A percentile compares a stretch with the other conserved stretches of the same genome.
Conservation (phyloP, 2,888 invertebrate genomes). For the Uropetala carovei region DNA sequence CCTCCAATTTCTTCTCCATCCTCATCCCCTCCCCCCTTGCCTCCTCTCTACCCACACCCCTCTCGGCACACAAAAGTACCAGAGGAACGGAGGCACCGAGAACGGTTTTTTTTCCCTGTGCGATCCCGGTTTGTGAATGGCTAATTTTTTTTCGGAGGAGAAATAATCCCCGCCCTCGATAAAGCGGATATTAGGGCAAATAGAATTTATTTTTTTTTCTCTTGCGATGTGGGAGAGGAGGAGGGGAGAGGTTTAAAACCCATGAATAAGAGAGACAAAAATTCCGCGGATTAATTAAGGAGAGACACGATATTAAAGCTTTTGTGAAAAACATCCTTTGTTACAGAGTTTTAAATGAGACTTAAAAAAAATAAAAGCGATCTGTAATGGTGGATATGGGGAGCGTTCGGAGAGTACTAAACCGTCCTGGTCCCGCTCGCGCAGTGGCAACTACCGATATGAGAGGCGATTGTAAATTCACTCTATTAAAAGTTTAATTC, state of each 20-base stretch:
- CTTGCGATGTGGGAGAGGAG: background rate
- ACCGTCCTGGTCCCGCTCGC: background rate
- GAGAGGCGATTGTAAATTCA: background rate
- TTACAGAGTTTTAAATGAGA: background rate
- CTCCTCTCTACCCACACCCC: too few relatives aligned
- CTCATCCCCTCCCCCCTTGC: background rate
- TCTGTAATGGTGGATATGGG: background rate
- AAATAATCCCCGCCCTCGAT: conserved; percentile 59
- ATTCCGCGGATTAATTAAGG: conserved; percentile 26
- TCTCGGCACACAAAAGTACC: background rate
- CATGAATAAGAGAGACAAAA: background rate
- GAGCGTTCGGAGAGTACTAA: background rate
- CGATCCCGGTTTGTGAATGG: conserved; percentile 10
- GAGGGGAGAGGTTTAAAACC: background rate
- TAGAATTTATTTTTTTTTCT: background rate
- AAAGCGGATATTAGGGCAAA: conserved; percentile 24
- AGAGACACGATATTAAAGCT: background rate
- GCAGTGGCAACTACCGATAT: background rate
- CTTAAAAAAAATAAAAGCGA: background rate
- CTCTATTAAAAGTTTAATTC: background rate
- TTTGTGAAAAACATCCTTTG: conserved; percentile 4
- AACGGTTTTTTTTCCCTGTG: background rate
- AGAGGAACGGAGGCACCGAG: conserved; percentile 20
- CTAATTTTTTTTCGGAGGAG: conserved; percentile 35
- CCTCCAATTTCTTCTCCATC: background rate